These are phyloP conservation scores for Mus spretus DNA, from an alignment of 2,797 vertebrate genomes.

Conservation along the genomic window DNA sequence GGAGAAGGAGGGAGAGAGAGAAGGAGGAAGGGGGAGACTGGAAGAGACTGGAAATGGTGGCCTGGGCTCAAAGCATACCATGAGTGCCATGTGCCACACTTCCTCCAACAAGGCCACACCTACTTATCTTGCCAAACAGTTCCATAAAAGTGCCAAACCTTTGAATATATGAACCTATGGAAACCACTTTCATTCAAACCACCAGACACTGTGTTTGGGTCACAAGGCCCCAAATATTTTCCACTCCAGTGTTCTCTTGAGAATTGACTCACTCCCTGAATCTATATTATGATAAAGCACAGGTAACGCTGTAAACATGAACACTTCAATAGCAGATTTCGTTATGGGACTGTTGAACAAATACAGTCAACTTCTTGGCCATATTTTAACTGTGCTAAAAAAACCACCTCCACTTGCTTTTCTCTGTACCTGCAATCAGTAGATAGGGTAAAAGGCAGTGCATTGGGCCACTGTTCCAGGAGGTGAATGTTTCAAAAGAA, in stretches of 20 bases:
- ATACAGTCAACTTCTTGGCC: background rate
- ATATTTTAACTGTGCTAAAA: background rate
- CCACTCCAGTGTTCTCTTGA: constrained; percentile 2
- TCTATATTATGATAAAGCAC: constrained; percentile 41
- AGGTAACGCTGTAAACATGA: constrained; percentile 38
- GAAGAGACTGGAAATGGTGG: too few relatives aligned
- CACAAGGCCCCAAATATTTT: background rate
- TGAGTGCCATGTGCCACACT: background rate
- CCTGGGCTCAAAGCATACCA: too few relatives aligned
- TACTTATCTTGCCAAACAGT: background rate
- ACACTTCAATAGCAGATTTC: constrained; percentile 14
- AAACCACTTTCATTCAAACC: background rate
- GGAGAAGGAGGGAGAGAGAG: background rate
- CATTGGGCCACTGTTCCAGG: background rate
- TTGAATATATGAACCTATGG: background rate
- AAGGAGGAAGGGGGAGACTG: background rate
- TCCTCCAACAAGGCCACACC: background rate
- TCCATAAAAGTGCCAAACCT: background rate
- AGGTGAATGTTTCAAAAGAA: constrained; percentile 9
- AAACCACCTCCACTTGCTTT: background rate
- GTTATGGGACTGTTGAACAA: background rate
- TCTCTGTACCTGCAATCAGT: background rate
- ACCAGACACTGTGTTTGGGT: background rate
- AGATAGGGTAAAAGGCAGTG: background rate
- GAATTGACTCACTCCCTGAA: background rate